phyloP scores from a whole-genome alignment of 2,888 invertebrate species.

The Aethes cnicana region DNA sequence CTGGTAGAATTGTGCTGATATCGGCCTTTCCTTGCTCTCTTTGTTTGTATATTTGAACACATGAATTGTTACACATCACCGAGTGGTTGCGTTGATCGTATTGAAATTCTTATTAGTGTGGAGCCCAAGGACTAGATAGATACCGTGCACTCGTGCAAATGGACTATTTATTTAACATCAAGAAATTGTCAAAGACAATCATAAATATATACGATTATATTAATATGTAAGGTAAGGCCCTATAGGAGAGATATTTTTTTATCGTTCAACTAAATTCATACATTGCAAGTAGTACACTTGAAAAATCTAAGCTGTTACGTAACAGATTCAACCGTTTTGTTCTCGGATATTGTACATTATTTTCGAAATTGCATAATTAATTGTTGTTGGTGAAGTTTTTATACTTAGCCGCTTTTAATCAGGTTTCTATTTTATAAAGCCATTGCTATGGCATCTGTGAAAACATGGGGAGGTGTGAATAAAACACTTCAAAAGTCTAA shows the following conservation, averaged over 20 bases:
- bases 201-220: conserved; percentile 78
- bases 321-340: conserved; percentile 39
- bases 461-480: conserved; percentile 71
- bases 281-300: conserved; percentile 59
- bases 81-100: conserved; percentile 53
- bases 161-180: conserved; percentile 64
- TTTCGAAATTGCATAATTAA: conserved; percentile 74
- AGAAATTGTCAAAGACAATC: conserved; percentile 80
- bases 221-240: conserved; percentile 81
- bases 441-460: conserved; percentile 69
- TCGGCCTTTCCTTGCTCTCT: conserved; percentile 74
- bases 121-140: conserved; percentile 54
- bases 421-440: conserved; percentile 64
- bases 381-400: conserved; percentile 76
- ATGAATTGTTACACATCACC: conserved; percentile 61
- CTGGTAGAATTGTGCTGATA: conserved; percentile 40
- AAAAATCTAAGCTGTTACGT: conserved; percentile 54
- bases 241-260: conserved; percentile 81
- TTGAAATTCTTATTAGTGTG: conserved; percentile 30
- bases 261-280: conserved; percentile 74
- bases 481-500: conserved; percentile 70
- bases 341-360: conserved; percentile 54
- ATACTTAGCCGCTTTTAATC: conserved; percentile 77
- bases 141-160: conserved; percentile 57
- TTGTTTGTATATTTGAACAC: conserved; percentile 64